Base-by-base conservation (phyloP, 2,888 invertebrate species). In the Meteorus cinctellus region DNA sequence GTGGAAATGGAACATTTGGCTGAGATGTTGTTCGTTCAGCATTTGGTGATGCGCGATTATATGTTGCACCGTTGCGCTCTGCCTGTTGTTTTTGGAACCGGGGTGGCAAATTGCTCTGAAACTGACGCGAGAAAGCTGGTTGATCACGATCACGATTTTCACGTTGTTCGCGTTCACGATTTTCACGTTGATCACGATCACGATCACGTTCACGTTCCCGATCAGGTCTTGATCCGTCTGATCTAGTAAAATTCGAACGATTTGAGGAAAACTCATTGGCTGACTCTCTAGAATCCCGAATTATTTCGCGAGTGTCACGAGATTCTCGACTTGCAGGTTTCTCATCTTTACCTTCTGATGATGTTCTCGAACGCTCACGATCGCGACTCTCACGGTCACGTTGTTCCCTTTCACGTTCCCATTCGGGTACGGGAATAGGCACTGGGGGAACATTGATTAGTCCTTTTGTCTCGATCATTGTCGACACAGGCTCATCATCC, bases 61-160 rank as follows among this genome's bases (percentile, higher is more conserved):
- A 86, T 24, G 74, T 76, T n/a, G 59, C 65, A 59, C 73, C 78
- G 24, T 72, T 74, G 48, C 81, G 74, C 89, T 88, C 78, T 90
- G 93, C 80, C 83, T 95, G 95, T 84, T 96, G 95, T 84, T 95
- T 95, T 84, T 94, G 93, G 89, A 96, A 96, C 76, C 97, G 92
- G 19, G 97, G 97, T 72, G 97, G 97, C 85, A 97, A 92, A 90
- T 96, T 95, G 70, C 92, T 94, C 89, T 96, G 95, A 90, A 95
- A 96, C 81, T 94, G 93, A 84, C 94, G 93, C 8, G 94, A 94
- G 87, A 94, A 95, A 36, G 91, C 92, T 1, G 92, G 91, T 51
- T 90, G 73, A 84, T 82, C 79, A 48, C 90, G 88, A 68, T 91
- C 89, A 19, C 86, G 80, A 48, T 19, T 51, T n/a, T 51, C 55